Base-by-base conservation (phyloP, 2,888 invertebrate species). In the Agonopterix arenella region DNA sequence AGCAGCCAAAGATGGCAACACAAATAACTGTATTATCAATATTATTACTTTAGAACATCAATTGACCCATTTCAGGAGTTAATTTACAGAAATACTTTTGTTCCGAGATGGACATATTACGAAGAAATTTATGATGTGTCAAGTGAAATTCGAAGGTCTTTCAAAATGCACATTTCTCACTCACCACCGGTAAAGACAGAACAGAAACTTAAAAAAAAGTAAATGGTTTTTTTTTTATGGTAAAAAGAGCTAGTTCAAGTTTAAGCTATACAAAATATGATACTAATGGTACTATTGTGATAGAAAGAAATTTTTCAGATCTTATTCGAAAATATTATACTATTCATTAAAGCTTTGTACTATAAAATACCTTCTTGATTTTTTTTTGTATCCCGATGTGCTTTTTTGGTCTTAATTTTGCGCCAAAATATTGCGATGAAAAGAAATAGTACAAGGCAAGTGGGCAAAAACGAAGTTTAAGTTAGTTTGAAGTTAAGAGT, bases 81-180 rank as follows among this genome's bases (percentile, higher is more conserved):
- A 48, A 48, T 45, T 44, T 43, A 37, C 10, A 9, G 45, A 46
- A 76, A 62, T 70, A 63, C 53, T 61, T 45, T 52, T 58, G 42
- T 60, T 60, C 60, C 58, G 54, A 64, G 62, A 62, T 66, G 53
- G 66, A 68, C 71, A 66, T 60, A 57, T 52, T 58, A 62, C 60
- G 47, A 60, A 64, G 61, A 62, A 66, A 62, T 61, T 45, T 16
- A 63, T 68, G 69, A 73, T 76, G 73, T 77, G 76, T 78, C 77
- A 77, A 75, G 65, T 52, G n/a, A 38, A 28, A 44, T 44, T 40
- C 44, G 51, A 47, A 45, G 40, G 45, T 45, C 36, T 36, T 48
- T 51, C 28, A 37, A n/a, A 13, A 7, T 11, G 11, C 11, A 9
- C 45, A 48, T 37, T 46, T 46, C 40, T 11, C 5, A 28, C n/a